These are phyloP conservation scores for Phalacrocorax aristotelis DNA, from an alignment of 2,113 vertebrate genomes.

Conservation along the genomic window DNA sequence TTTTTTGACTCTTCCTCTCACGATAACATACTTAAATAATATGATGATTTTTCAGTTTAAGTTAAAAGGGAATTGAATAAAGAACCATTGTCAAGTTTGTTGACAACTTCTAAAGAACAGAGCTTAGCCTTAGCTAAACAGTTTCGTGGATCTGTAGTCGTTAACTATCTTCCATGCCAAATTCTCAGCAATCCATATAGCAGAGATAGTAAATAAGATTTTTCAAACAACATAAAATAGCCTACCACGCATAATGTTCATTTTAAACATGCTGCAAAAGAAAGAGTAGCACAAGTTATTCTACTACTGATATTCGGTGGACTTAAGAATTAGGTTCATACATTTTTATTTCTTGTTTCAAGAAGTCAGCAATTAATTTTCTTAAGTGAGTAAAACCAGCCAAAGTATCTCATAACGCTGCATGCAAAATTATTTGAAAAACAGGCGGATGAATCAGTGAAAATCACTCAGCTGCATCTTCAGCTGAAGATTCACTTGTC, in stretches of 20 bases:
- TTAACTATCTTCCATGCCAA: neutral
- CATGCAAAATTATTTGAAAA: slow-evolving; percentile 67
- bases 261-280: slow-evolving; percentile 47
- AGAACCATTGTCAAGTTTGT: neutral
- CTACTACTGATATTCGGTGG: too few species aligned
- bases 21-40: neutral
- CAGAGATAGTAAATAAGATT: slow-evolving; percentile 26
- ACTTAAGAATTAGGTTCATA: too few species aligned
- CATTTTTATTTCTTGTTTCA: too few species aligned
- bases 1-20: neutral
- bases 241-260: slow-evolving; percentile 6
- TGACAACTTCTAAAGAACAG: slow-evolving; percentile 1
- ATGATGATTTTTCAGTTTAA: neutral
- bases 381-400: slow-evolving; percentile 58
- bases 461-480: slow-evolving; percentile 43
- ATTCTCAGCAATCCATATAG: neutral
- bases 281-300: neutral
- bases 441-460: slow-evolving; percentile 41
- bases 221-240: slow-evolving; percentile 33
- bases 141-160: neutral
- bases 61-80: neutral
- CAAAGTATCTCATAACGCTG: slow-evolving; percentile 47
- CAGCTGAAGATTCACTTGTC: slow-evolving; percentile 38
- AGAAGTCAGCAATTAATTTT: slow-evolving; percentile 57
- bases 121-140: neutral